Conservation (phyloP, 37 sponge, comb jelly and placozoan species). For the Halichondria panicea region DNA sequence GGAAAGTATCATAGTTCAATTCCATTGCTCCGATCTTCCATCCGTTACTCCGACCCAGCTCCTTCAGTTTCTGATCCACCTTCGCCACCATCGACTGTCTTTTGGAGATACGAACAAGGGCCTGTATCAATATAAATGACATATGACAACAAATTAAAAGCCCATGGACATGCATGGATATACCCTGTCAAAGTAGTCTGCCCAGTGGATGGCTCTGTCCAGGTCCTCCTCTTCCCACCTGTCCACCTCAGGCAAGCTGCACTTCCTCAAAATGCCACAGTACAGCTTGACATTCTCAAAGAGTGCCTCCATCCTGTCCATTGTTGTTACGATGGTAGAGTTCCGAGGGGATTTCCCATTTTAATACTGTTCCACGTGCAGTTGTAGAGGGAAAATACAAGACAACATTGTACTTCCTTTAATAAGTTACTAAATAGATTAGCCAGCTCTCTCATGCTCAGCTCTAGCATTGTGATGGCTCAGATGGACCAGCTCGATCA, state of each 20-base stretch:
- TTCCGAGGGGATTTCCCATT: no score
- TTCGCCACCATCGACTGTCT: constrained; percentile 24
- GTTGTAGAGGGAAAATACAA: no score
- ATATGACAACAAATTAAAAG: background rate
- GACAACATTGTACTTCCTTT: no score
- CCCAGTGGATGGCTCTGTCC: constrained; percentile 56
- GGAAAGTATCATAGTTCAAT: constrained; percentile 19
- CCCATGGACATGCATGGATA: background rate
- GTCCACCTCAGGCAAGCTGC: constrained; percentile 40
- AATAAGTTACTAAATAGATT: no score
- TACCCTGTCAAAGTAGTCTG: constrained; percentile 55
- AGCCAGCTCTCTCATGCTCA: no score
- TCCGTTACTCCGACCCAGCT: background rate
- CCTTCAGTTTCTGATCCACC: constrained; percentile 33
- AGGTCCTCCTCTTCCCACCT: constrained; percentile 62
- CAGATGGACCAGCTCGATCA: no score
- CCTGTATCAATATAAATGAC: constrained; percentile 30
- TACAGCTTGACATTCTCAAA: constrained; percentile 33
- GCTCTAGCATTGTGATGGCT: no score
- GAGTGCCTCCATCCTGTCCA: constrained; percentile 13
- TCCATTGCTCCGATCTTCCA: constrained; percentile 20
- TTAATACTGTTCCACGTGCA: no score
- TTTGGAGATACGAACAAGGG: constrained; percentile 9
- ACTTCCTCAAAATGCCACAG: constrained; percentile 26
- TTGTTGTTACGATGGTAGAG: background rate